Conservation (phyloP, 2,888 invertebrate species). For the Acanthosepion lycidas region DNA sequence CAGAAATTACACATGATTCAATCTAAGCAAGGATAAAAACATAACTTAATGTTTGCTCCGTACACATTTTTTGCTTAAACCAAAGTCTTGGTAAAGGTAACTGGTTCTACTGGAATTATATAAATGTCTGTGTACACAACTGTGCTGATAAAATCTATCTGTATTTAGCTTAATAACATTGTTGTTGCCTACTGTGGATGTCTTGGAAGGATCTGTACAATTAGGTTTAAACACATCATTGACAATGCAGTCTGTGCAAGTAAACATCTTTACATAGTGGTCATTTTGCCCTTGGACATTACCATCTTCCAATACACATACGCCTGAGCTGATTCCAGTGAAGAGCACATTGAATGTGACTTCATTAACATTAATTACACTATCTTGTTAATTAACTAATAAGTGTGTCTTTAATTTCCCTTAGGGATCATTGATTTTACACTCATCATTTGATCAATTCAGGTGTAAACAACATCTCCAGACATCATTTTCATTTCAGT, state of each 20-base stretch:
- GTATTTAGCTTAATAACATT: background rate
- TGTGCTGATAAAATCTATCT: background rate
- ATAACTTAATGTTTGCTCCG: no score
- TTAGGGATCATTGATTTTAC: background rate
- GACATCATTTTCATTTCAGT: background rate
- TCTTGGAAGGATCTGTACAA: background rate
- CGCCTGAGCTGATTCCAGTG: background rate
- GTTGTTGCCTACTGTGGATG: background rate
- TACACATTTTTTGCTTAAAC: no score
- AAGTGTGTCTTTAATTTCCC: background rate
- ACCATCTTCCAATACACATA: background rate
- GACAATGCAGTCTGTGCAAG: background rate
- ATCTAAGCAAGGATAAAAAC: no score
- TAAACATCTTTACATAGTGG: background rate
- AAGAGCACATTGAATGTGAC: background rate
- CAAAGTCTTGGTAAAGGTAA: no score
- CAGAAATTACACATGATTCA: no score
- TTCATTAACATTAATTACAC: slow-evolving; percentile 20
- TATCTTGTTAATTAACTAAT: slow-evolving; percentile 33
- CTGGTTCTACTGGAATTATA: no score
- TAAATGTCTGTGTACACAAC: background rate
- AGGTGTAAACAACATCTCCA: slow-evolving; percentile 9
- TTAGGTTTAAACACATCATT: background rate
- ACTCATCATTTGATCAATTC: slow-evolving; percentile 33
- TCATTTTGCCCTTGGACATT: background rate